Percentiles rank a stretch among this genome's conserved stretches.
Evolutionary conservation across 2,888 invertebrate species (phyloP).

Genomic region (Tineola bisselliella): DNA sequence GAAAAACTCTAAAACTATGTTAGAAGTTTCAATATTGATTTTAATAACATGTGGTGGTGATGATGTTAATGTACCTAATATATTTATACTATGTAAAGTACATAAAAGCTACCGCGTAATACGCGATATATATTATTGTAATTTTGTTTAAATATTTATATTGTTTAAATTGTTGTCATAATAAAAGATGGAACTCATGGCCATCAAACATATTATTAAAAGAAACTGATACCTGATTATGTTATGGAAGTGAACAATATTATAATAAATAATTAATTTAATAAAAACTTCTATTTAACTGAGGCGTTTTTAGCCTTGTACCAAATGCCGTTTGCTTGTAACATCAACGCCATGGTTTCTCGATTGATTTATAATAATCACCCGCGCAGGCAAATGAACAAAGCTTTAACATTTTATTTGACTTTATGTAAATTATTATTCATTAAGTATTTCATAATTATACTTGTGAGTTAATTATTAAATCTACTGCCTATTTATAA

Average conservation of each 20-base stretch:
- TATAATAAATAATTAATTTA: conserved; percentile 1
- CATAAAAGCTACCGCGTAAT: too few relatives aligned
- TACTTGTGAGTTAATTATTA: not conserved
- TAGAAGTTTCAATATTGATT: too few relatives aligned
- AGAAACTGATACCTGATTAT: too few relatives aligned
- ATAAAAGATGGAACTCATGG: too few relatives aligned
- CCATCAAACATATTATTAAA: too few relatives aligned
- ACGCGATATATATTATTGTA: too few relatives aligned
- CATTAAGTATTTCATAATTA: conserved; percentile 6
- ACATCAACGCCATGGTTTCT: not conserved
- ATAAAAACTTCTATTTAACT: not conserved
- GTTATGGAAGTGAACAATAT: not conserved
- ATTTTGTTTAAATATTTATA: too few relatives aligned
- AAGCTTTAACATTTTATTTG: conserved; percentile 8
- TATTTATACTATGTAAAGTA: too few relatives aligned
- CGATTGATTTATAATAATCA: conserved; percentile 6
- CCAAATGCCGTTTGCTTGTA: not conserved
- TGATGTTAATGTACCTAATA: too few relatives aligned
- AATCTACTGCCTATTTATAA: not conserved
- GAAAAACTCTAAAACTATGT: too few relatives aligned
- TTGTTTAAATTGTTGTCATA: too few relatives aligned
- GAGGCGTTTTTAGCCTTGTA: conserved; percentile 2
- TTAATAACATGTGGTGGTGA: too few relatives aligned
- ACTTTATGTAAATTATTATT: conserved; percentile 3
- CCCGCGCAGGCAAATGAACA: not conserved